A percentile compares a stretch with the other conserved stretches of the same genome.
Evolutionary conservation across 2,888 invertebrate genomes (phyloP).

Genomic region (Ormyrus nitidulus): DNA sequence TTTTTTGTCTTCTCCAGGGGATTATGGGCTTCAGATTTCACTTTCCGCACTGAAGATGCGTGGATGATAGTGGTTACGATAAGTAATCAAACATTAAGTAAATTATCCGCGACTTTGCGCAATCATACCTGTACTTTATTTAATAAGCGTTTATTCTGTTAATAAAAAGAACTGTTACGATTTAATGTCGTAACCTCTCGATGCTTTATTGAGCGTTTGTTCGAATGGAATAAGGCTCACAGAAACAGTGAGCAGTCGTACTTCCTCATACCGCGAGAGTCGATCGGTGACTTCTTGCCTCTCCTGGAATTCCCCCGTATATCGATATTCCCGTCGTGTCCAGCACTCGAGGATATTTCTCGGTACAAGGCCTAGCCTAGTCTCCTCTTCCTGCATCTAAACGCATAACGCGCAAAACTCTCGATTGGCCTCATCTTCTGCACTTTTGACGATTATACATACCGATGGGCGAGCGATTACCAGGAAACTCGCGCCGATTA

Average conservation of each 20-base stretch:
- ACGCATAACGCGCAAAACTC: conserved; percentile 10
- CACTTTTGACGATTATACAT: conserved; percentile 9
- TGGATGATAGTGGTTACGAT: conserved; percentile 9
- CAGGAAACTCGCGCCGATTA: conserved; percentile 63
- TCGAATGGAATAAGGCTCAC: neutral
- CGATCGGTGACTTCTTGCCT: conserved; percentile 15
- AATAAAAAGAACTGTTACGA: no score
- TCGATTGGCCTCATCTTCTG: neutral
- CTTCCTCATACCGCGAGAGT: conserved; percentile 45
- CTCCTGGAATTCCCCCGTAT: conserved; percentile 37
- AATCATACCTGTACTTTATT: no score
- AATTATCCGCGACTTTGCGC: neutral
- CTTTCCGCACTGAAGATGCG: neutral
- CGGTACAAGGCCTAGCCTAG: conserved; percentile 26
- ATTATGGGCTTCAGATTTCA: conserved; percentile 14
- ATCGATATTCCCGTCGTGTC: conserved; percentile 46
- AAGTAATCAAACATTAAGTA: conserved; percentile 9
- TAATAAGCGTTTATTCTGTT: neutral
- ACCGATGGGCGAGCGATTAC: conserved; percentile 64
- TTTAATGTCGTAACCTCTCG: no score
- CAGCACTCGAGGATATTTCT: conserved; percentile 29
- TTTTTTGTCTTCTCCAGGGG: neutral
- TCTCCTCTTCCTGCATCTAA: conserved; percentile 5
- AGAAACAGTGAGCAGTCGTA: neutral
- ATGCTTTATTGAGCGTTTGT: no score